Conservation (phyloP, 2,888 invertebrate species). For the Carcina quercana region DNA sequence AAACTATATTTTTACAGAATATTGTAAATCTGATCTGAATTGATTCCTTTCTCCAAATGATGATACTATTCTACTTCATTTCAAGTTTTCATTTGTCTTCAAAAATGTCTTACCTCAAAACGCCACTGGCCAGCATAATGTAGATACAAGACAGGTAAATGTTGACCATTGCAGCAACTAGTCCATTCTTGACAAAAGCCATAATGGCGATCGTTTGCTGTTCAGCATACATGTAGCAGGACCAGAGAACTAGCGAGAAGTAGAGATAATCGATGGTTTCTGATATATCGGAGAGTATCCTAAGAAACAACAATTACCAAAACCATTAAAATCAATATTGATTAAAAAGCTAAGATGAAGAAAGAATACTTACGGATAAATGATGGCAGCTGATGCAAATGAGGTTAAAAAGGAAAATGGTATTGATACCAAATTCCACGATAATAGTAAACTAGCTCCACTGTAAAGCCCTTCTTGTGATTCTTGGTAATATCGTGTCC, state of each 20-base stretch:
- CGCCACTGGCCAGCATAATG: conserved; percentile 82
- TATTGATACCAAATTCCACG: conserved; percentile 86
- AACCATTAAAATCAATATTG: too few relatives aligned
- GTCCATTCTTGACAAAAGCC: conserved; percentile 85
- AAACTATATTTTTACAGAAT: too few relatives aligned
- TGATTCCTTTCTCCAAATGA: too few relatives aligned
- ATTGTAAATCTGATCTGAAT: too few relatives aligned
- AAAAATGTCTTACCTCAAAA: conserved; percentile 77
- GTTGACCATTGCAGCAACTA: conserved; percentile 84
- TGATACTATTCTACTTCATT: too few relatives aligned
- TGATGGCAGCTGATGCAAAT: conserved; percentile 80
- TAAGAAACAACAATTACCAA: conserved; percentile 35
- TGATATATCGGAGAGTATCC: conserved; percentile 72
- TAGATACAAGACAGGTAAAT: conserved; percentile 85
- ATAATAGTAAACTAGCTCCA: conserved; percentile 87
- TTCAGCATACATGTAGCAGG: conserved; percentile 89
- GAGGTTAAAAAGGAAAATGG: conserved; percentile 88
- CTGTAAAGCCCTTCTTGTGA: conserved; percentile 91
- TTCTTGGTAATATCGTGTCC: conserved; percentile 95
- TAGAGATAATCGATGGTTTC: conserved; percentile 77
- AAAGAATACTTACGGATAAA: conserved; percentile 78
- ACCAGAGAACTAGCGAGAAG: conserved; percentile 84
- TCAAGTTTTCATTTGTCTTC: too few relatives aligned
- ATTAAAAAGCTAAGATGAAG: background rate
- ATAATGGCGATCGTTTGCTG: conserved; percentile 88